A percentile compares a stretch with the other conserved stretches of the same genome.
Evolutionary conservation across 2,888 invertebrate species (phyloP).

Genomic region (Torymus auratus): DNA sequence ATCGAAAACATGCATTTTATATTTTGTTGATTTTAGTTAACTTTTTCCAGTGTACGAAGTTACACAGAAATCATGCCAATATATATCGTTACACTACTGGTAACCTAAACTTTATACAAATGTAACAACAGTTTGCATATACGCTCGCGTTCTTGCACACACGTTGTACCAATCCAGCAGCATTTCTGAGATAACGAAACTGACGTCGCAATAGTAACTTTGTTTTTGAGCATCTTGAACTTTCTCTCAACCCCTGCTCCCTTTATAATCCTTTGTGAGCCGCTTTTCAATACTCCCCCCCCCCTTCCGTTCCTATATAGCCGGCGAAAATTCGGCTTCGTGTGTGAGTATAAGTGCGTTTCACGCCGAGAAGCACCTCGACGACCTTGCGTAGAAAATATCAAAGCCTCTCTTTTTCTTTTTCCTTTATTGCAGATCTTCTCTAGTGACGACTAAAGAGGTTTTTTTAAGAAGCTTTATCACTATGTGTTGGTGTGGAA

Average conservation of each 20-base stretch:
- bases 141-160: conserved; percentile 39
- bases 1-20: not conserved
- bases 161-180: conserved; percentile 32
- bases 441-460: conserved; percentile 48
- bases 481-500: conserved; percentile 70
- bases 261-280: not conserved
- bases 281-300: not conserved
- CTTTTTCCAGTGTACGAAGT: conserved; percentile 29
- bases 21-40: not conserved
- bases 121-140: conserved; percentile 51
- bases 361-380: conserved; percentile 39
- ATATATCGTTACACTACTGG: conserved; percentile 44
- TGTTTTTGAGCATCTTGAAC: conserved; percentile 54
- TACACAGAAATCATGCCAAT: conserved; percentile 55
- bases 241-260: conserved; percentile 14
- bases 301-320: not conserved
- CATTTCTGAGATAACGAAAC: conserved; percentile 50
- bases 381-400: conserved; percentile 48
- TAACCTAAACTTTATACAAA: conserved; percentile 59
- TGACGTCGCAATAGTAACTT: conserved; percentile 56
- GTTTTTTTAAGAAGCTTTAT: conserved; percentile 54
- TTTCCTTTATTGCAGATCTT: conserved; percentile 49
- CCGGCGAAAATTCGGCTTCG: conserved; percentile 8
- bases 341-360: conserved; percentile 35
- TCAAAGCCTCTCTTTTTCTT: conserved; percentile 39